Conservation (phyloP, 2,888 invertebrate species). For the Nesidiocoris tenuis region DNA sequence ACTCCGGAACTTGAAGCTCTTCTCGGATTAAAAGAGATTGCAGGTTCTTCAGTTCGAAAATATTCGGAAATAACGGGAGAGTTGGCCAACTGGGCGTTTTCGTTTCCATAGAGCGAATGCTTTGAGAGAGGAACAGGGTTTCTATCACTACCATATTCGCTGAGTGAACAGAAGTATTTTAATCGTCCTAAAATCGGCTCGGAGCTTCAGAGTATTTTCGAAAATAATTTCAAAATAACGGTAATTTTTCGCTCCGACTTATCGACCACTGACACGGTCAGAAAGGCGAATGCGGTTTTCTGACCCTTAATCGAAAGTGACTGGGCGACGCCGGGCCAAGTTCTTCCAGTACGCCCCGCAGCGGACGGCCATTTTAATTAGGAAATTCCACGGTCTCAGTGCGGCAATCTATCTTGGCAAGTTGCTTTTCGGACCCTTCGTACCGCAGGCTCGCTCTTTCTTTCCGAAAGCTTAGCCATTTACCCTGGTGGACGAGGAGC, state of each 20-base stretch:
- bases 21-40: too few species aligned
- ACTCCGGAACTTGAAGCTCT: not conserved
- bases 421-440: conserved; percentile 31
- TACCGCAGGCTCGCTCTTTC: not conserved
- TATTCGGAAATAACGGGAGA: too few species aligned
- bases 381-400: conserved; percentile 22
- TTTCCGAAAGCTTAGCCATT: not conserved
- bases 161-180: too few species aligned
- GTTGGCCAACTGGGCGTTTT: too few species aligned
- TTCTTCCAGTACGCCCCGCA: conserved; percentile 3
- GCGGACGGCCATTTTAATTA: conserved; percentile 18
- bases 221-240: too few species aligned
- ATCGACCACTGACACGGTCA: not conserved
- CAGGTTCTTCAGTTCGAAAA: too few species aligned
- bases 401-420: conserved; percentile 29
- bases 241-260: too few species aligned
- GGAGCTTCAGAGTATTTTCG: too few species aligned
- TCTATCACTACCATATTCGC: too few species aligned
- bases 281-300: not conserved
- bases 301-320: conserved; percentile 22
- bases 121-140: too few species aligned
- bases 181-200: too few species aligned
- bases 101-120: too few species aligned
- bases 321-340: conserved; percentile 9
- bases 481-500: not conserved